phyloP scores from a whole-genome alignment of 2,888 invertebrate species.

The Lomographa bimaculata region DNA sequence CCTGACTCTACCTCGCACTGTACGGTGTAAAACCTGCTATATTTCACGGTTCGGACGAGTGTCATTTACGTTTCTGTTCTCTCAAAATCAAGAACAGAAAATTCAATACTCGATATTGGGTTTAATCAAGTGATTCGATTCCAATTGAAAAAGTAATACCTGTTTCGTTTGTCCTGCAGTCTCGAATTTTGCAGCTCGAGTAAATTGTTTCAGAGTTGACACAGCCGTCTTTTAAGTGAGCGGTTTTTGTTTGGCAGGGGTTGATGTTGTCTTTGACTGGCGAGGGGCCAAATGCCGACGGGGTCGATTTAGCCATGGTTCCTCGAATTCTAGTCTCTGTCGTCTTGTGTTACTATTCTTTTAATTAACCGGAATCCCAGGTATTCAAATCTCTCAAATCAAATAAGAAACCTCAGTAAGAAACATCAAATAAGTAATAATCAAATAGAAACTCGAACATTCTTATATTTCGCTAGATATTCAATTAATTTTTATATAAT shows the following conservation, averaged over 20 bases:
- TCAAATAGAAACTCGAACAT: no score
- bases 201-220: constrained; percentile 44
- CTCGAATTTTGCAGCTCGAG: constrained; percentile 31
- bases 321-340: constrained; percentile 39
- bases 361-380: constrained; percentile 26
- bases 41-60: constrained; percentile 62
- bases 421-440: no score
- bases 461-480: no score
- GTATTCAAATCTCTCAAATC: no score
- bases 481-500: no score
- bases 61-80: constrained; percentile 60
- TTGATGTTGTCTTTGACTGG: constrained; percentile 69
- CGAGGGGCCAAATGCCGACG: constrained; percentile 55
- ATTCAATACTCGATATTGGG: constrained; percentile 50
- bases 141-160: constrained; percentile 29
- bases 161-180: constrained; percentile 28
- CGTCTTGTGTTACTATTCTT: constrained; percentile 34
- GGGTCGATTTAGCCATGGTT: constrained; percentile 41
- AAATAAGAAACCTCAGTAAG: no score
- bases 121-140: constrained; percentile 28
- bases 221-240: constrained; percentile 46
- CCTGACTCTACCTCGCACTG: constrained; percentile 47
- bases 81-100: constrained; percentile 60
- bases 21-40: constrained; percentile 66
- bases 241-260: constrained; percentile 58